These are phyloP conservation scores for Serripes groenlandicus DNA, from an alignment of 2,888 invertebrate genomes.

Conservation along the genomic window DNA sequence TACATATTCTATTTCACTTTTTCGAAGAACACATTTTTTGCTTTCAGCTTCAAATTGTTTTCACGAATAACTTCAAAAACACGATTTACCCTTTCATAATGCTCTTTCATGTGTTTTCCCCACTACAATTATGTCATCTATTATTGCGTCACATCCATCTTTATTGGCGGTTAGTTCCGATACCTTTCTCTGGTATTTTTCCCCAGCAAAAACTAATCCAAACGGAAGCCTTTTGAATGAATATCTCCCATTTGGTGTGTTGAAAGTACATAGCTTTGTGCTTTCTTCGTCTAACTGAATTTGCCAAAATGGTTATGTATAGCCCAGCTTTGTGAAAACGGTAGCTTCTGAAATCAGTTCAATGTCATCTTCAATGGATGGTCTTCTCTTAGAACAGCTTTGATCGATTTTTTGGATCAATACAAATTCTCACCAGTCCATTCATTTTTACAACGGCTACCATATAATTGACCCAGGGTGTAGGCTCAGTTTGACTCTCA, in stretches of 20 bases:
- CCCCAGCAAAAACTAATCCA: not conserved
- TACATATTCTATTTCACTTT: not conserved
- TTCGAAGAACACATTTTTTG: slow-evolving; percentile 2
- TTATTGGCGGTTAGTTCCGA: not conserved
- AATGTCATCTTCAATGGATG: not conserved
- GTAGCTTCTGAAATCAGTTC: not conserved
- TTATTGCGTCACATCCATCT: not conserved
- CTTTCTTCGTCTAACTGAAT: not conserved
- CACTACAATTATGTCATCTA: slow-evolving; percentile 5
- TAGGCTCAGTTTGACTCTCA: too few species aligned
- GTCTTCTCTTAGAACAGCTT: not conserved
- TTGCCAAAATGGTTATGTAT: not conserved
- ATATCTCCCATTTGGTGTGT: not conserved
- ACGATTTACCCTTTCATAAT: not conserved
- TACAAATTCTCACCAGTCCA: not conserved
- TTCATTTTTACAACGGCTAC: not conserved
- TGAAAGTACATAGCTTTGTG: not conserved
- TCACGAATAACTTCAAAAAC: not conserved
- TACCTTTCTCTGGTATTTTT: not conserved
- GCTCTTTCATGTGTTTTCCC: not conserved
- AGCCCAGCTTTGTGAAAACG: not conserved
- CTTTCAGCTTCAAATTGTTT: not conserved
- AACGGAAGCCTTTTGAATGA: not conserved
- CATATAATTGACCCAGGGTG: not conserved
- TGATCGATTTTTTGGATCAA: not conserved